Evolutionary conservation across 2,113 vertebrate genomes (phyloP).

Genomic region (Tragelaphus scriptus): DNA sequence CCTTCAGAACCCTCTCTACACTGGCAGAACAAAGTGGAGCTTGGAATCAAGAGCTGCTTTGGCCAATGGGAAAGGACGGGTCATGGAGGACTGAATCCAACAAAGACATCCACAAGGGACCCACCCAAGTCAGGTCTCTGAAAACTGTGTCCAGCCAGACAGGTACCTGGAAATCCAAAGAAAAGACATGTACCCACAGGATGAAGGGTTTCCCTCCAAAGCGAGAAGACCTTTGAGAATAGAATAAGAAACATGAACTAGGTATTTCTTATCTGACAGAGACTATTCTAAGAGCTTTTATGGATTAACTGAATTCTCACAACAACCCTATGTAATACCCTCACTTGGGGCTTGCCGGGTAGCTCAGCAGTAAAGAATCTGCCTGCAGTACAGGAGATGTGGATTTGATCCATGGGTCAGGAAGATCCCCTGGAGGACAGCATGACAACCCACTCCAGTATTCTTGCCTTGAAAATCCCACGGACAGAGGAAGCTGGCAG

Average conservation of each 20-base stretch:
- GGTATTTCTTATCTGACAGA: not conserved
- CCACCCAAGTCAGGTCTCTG: not conserved
- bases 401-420: not conserved
- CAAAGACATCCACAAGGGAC: not conserved
- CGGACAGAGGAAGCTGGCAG: not conserved
- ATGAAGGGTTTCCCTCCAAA: not conserved
- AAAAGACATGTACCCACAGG: not conserved
- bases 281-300: not conserved
- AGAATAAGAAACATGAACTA: not conserved
- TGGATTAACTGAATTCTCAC: not conserved
- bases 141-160: not conserved
- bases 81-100: not conserved
- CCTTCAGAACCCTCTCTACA: slow-evolving; percentile 14
- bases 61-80: not conserved
- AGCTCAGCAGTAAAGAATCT: not conserved
- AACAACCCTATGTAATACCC: not conserved
- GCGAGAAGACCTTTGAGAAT: not conserved
- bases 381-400: not conserved
- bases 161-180: not conserved
- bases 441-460: not conserved
- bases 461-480: not conserved
- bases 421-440: not conserved
- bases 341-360: not conserved
- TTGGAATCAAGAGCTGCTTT: not conserved
- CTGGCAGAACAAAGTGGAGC: not conserved